These are phyloP conservation scores for Reticulitermes speratus DNA, from an alignment of 1,140 invertebrate genomes.

Conservation along the genomic window DNA sequence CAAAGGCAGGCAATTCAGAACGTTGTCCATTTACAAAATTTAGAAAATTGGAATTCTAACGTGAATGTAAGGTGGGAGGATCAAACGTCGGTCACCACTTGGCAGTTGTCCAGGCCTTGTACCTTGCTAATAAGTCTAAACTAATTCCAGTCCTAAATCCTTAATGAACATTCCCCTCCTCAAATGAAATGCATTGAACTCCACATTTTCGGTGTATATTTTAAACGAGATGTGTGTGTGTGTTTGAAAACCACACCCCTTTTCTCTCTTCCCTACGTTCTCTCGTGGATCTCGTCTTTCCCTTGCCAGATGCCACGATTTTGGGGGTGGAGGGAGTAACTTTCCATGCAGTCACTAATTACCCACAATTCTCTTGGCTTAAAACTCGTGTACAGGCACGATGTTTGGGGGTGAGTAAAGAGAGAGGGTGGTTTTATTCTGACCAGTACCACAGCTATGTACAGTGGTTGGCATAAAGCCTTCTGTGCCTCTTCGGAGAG, in stretches of 20 bases:
- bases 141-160: neutral
- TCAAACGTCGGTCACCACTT: neutral
- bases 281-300: neutral
- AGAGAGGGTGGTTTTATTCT: neutral
- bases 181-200: conserved; percentile 13
- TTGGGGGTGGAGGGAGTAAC: neutral
- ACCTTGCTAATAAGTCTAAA: conserved; percentile 19
- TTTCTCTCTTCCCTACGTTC: neutral
- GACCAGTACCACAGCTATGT: conserved; percentile 3
- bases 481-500: neutral
- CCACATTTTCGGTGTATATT: conserved; percentile 8
- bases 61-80: neutral
- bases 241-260: conserved; percentile 9
- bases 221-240: conserved; percentile 15
- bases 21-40: too few species aligned
- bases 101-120: neutral
- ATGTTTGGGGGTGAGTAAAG: neutral
- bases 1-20: too few species aligned
- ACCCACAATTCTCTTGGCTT: conserved; percentile 9
- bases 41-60: too few species aligned
- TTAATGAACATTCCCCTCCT: neutral
- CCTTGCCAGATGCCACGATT: neutral
- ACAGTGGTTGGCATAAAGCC: neutral
- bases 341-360: conserved; percentile 5
- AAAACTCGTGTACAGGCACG: conserved; percentile 8